These are phyloP conservation scores for Anser brachyrhynchus DNA, from an alignment of 2,113 vertebrate genomes.

Conservation along the genomic window DNA sequence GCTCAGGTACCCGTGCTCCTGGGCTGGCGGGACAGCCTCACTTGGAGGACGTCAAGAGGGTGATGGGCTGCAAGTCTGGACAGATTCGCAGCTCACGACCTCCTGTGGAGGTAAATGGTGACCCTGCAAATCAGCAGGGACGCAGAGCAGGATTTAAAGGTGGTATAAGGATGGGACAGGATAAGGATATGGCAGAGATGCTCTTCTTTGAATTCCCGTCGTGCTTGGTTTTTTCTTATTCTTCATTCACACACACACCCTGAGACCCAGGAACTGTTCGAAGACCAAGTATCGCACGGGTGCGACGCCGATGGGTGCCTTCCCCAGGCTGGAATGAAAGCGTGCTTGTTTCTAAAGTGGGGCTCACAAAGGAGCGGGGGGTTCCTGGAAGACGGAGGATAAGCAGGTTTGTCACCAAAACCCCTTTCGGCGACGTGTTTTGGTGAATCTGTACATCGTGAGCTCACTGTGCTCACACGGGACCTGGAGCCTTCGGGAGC, in stretches of 20 bases:
- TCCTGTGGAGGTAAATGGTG: no score
- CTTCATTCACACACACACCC: no score
- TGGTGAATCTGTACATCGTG: accelerated
- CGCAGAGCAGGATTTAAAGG: background rate
- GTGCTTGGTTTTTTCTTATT: no score
- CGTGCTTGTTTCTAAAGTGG: accelerated
- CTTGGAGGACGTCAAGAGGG: background rate
- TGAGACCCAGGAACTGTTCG: background rate
- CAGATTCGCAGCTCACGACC: no score
- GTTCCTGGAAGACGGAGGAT: background rate
- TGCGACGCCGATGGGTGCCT: accelerated
- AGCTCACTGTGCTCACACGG: accelerated
- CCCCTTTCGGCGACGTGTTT: background rate
- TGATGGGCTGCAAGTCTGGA: background rate
- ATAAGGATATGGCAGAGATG: accelerated
- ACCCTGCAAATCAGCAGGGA: background rate
- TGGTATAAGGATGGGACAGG: background rate
- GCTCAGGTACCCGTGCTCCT: background rate
- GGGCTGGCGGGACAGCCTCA: background rate
- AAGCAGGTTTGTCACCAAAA: background rate
- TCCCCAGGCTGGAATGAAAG: background rate
- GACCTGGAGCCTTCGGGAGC: accelerated
- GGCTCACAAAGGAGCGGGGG: background rate
- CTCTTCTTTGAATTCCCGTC: background rate
- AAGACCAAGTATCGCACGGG: accelerated